These are phyloP conservation scores for Thymallus thymallus DNA, from an alignment of 2,113 vertebrate species.

Conservation along the genomic window DNA sequence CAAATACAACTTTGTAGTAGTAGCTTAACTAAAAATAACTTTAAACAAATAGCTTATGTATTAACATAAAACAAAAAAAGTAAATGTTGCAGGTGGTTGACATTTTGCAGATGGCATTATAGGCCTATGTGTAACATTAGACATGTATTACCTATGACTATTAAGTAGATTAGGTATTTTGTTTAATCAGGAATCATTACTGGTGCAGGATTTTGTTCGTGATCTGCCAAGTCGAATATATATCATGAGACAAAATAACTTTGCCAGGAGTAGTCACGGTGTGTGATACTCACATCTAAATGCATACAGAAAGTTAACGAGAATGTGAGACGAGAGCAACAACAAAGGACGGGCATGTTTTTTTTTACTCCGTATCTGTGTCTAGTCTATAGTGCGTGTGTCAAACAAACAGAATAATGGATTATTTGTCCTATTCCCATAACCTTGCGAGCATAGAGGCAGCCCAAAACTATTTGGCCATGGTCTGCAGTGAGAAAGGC, in stretches of 20 bases:
- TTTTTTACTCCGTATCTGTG: constrained; percentile 28
- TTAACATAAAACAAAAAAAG: too few relatives aligned
- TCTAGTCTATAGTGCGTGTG: constrained; percentile 43
- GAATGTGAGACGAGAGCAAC: constrained; percentile 69
- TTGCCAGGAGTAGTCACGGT: constrained; percentile 71
- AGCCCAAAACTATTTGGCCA: constrained; percentile 53
- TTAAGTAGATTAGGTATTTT: constrained; percentile 52
- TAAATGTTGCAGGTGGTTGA: too few relatives aligned
- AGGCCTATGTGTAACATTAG: not conserved
- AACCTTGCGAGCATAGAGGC: constrained; percentile 44
- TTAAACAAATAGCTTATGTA: too few relatives aligned
- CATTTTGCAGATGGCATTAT: not conserved
- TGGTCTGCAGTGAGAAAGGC: constrained; percentile 66
- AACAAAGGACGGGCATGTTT: constrained; percentile 47
- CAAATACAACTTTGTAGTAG: too few relatives aligned
- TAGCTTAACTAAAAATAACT: too few relatives aligned
- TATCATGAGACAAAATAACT: constrained; percentile 74
- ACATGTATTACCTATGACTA: not conserved
- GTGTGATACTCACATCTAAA: constrained; percentile 72
- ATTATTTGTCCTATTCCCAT: constrained; percentile 62
- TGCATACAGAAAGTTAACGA: constrained; percentile 56
- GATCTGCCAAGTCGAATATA: constrained; percentile 76
- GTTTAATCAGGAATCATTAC: constrained; percentile 60
- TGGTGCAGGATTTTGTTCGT: constrained; percentile 66
- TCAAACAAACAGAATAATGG: constrained; percentile 55